Evolutionary conservation across 1,140 invertebrate species (phyloP), one percentile per base, ranked within the genome.

Genomic region (Megathymus violae): DNA sequence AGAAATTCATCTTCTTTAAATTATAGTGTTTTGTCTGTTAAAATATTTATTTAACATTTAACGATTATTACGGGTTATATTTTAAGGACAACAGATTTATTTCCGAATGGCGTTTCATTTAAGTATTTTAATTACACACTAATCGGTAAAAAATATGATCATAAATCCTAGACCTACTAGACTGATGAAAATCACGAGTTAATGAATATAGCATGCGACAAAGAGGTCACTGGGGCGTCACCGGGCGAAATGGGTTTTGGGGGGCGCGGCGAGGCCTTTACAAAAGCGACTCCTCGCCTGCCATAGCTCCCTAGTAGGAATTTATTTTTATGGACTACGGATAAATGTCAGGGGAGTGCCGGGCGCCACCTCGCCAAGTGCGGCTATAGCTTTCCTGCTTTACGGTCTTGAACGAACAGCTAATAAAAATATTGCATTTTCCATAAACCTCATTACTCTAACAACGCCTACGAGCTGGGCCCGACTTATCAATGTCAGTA

Each of bases 271-370:
- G 77, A 76, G 82, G 82, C 85, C 83, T 86, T 88, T 86, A 74
- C 76, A 71, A 75, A 78, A 77, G 72, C 47, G 67, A 80, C 61
- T 78, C 80, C 74, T 78, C 70, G 69, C 63, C 43, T 38, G 74
- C 74, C 52, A 85, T 89, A 80, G 62, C 84, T 54, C 78, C 82
- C 84, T 87, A 76, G 84, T 89, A 83, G 78, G 80, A 80, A 84
- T 87, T 89, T 89, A 85, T 89, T 89, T 89, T 89, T 89, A 89
- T 89, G 86, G 81, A 82, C 79, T 85, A 80, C 72, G 80, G 78
- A 79, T 85, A 87, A 88, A 87, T 87, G 84, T 83, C 84, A 89
- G 78, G 86, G 83, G 84, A 85, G 84, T 80, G 84, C 76, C 82
- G 81, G 70, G 73, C 69, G 74, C 68, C 82, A 74, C 80, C 80